Conservation (phyloP, 2,113 vertebrate species). For the Dermatemys mawii region DNA sequence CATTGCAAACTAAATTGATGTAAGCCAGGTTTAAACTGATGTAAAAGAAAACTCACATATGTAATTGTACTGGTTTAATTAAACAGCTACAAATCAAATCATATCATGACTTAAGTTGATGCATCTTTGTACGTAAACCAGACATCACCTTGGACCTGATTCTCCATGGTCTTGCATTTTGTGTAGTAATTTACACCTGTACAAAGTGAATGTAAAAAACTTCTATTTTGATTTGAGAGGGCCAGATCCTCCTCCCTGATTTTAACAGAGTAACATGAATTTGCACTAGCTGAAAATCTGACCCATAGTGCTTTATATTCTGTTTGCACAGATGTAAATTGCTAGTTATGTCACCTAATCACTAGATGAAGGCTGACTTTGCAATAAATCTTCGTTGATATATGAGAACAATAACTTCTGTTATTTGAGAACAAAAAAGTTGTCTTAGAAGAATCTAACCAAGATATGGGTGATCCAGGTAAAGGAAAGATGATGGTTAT, state of each 20-base stretch:
- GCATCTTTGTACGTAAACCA: not conserved
- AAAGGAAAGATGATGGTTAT: not conserved
- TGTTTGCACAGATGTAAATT: not conserved
- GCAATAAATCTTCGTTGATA: not conserved
- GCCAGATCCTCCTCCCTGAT: not conserved
- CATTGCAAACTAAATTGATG: not conserved
- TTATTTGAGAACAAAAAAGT: not conserved
- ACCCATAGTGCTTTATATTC: not conserved
- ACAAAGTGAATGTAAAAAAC: not conserved
- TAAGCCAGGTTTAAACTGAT: not conserved
- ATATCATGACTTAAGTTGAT: not conserved
- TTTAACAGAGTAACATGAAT: not conserved
- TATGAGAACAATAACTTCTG: not conserved
- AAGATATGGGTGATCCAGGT: not conserved
- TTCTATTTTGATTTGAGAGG: not conserved
- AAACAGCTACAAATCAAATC: not conserved
- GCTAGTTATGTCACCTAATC: not conserved
- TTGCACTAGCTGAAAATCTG: not conserved
- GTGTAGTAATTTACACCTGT: not conserved
- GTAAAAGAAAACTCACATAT: not conserved
- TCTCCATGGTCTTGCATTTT: not conserved
- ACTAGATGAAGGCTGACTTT: not conserved
- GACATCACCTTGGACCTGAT: not conserved
- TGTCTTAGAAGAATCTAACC: not conserved
- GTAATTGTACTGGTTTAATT: not conserved